Evolutionary conservation across 2,113 vertebrate genomes (phyloP), one percentile per base, ranked within the genome.

Genomic region (Papio anubis): DNA sequence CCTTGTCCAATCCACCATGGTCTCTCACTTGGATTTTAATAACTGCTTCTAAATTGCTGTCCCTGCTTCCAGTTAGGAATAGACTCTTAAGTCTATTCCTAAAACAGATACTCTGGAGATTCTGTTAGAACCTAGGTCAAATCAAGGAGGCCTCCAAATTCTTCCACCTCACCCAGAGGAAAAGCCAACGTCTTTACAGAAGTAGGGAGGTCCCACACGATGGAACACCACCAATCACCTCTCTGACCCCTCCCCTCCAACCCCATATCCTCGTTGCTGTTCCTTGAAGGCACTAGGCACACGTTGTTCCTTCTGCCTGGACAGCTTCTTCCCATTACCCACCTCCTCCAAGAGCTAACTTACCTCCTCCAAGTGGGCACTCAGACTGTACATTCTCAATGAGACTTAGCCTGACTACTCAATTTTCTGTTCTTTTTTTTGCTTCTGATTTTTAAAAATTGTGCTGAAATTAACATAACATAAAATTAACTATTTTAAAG

Each of bases 121-220:
- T 32, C 23, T 82, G 25, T n/a, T 40, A 57, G 72, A 86, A 94
- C 17, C n/a, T 27, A 59, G 32, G 50, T 48, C 30, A 32, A n/a
- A 35, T 55, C 11, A n/a, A 10, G 11, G 0, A 55, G 50, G 2
- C 13, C 57, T 9, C 43, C 25, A 38, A n/a, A 32, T 7, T 66
- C 73, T 55, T 59, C 35, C 23, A 55, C 20, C 0, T 50, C 1
- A 27, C 40, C 72, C 27, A 52, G 9, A 73, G 45, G 17, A 88
- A 88, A 76, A 68, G 55, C 5, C 14, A 80, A 38, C 10, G 55
- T 2, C 23, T 9, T 32, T 21, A 1, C 4, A 80, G 50, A 17
- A 10, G 5, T 75, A 50, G 5, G 7, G 6, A 70, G 11, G 45
- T 11, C 7, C 11, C 55, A 25, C 25, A 7, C 2, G 0, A 18